Conservation (phyloP, 2,888 invertebrate species). For the Leucoptera coffeella region DNA sequence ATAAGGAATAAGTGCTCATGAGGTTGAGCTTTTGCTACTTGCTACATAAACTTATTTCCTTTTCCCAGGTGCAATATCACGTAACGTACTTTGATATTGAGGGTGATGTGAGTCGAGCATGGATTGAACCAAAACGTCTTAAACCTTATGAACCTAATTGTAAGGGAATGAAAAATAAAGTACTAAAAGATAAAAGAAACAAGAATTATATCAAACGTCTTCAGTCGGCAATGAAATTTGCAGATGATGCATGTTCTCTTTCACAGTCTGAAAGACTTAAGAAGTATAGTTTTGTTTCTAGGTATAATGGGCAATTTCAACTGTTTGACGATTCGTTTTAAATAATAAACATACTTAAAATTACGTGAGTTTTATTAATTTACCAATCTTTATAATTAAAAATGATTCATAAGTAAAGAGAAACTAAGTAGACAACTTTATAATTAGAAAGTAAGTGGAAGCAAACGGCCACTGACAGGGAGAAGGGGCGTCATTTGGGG, state of each 20-base stretch:
- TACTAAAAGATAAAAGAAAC: slow-evolving; percentile 7
- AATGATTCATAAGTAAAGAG: too few species aligned
- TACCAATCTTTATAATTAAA: too few species aligned
- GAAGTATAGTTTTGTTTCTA: slow-evolving; percentile 36
- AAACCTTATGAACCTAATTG: slow-evolving; percentile 21
- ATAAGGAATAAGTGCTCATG: too few species aligned
- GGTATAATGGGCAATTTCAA: slow-evolving; percentile 39
- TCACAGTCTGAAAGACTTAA: slow-evolving; percentile 20
- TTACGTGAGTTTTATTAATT: too few species aligned
- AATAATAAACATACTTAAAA: too few species aligned
- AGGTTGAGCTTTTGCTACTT: too few species aligned
- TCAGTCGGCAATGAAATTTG: slow-evolving; percentile 21
- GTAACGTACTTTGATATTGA: slow-evolving; percentile 50
- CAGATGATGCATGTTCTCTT: slow-evolving; percentile 27
- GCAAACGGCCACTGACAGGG: too few species aligned
- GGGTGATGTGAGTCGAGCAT: slow-evolving; percentile 27
- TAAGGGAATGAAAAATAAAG: slow-evolving; percentile 9
- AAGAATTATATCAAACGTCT: slow-evolving; percentile 21
- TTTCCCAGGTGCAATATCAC: slow-evolving; percentile 46
- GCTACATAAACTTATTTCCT: slow-evolving; percentile 1
- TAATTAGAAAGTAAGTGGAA: too few species aligned
- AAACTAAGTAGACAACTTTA: too few species aligned
- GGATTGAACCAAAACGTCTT: slow-evolving; percentile 29
- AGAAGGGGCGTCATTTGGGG: too few species aligned
- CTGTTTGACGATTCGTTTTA: too few species aligned